These are phyloP conservation scores for Harmothoe impar DNA, from an alignment of 2,888 invertebrate species.

Conservation along the genomic window DNA sequence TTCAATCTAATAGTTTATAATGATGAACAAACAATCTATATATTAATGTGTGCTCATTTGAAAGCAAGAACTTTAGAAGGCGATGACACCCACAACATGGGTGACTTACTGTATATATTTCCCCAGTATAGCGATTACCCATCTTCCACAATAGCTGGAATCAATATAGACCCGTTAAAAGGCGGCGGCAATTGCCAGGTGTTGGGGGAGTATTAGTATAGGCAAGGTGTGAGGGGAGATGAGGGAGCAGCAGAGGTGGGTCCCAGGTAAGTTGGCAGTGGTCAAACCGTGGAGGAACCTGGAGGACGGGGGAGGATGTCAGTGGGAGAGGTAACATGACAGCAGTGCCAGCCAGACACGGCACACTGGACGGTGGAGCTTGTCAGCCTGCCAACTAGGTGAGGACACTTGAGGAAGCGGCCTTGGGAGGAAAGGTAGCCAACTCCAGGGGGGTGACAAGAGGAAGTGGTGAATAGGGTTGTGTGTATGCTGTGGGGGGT, in stretches of 20 bases:
- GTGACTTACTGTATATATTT: no score
- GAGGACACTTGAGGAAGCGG: neutral
- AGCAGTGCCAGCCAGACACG: neutral
- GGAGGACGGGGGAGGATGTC: constrained; percentile 11
- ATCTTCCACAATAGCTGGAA: no score
- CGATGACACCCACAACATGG: no score
- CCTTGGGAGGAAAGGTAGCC: neutral
- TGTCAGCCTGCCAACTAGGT: neutral
- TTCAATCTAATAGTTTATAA: no score
- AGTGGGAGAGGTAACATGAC: constrained; percentile 8
- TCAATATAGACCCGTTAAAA: neutral
- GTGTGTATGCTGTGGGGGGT: neutral
- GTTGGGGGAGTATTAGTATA: neutral
- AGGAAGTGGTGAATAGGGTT: neutral
- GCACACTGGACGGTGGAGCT: neutral
- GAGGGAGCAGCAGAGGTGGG: neutral
- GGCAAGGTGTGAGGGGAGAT: neutral
- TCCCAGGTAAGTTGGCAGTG: constrained; percentile 6
- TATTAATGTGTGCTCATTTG: no score
- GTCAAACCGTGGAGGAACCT: neutral
- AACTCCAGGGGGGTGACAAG: neutral
- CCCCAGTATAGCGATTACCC: no score
- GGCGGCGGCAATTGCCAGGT: neutral
- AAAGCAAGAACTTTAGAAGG: no score
- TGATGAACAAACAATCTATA: no score